These are phyloP conservation scores for Diaperis boleti DNA, from an alignment of 2,888 invertebrate species.

Conservation along the genomic window DNA sequence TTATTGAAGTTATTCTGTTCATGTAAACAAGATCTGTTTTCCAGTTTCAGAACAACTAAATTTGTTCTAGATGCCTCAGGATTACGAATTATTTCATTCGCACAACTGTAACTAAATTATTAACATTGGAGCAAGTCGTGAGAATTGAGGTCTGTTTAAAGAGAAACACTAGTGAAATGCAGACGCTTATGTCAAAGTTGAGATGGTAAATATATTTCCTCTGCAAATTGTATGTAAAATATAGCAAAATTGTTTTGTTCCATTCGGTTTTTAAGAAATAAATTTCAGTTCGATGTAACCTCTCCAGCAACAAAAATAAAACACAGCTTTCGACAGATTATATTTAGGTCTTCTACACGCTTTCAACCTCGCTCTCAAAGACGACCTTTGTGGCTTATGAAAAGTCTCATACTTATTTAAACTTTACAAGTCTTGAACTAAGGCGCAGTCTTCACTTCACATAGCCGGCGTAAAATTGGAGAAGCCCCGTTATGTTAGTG, in stretches of 20 bases:
- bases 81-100: not conserved
- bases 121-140: conserved; percentile 44
- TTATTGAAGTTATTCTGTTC: no score
- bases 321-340: no score
- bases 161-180: conserved; percentile 31
- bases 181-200: conserved; percentile 38
- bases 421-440: conserved; percentile 32
- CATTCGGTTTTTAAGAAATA: no score
- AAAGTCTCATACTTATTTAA: conserved; percentile 33
- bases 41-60: no score
- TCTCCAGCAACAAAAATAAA: no score
- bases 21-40: no score
- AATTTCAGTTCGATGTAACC: no score
- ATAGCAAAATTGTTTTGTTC: not conserved
- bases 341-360: not conserved
- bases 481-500: conserved; percentile 17
- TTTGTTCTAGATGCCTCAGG: not conserved
- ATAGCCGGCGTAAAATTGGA: conserved; percentile 33
- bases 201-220: conserved; percentile 43
- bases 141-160: conserved; percentile 43
- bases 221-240: not conserved
- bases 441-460: conserved; percentile 40
- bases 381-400: not conserved
- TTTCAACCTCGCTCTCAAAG: not conserved
- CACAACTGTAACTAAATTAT: conserved; percentile 41